Conservation (phyloP, 2,113 vertebrate genomes). For the Corapipo altera region DNA sequence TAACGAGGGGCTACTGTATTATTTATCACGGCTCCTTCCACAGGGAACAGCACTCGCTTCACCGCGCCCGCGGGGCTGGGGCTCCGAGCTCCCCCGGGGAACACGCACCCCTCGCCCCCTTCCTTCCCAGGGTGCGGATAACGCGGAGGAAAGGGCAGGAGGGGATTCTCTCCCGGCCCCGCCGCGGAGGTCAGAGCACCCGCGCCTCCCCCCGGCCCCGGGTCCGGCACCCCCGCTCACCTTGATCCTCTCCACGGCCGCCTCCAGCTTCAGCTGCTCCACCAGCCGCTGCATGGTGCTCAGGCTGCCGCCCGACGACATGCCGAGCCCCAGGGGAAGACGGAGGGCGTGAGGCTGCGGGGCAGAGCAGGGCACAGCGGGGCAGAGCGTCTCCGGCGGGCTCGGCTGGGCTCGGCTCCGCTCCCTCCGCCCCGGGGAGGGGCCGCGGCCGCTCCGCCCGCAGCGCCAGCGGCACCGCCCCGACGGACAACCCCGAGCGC, state of each 20-base stretch:
- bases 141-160: neutral
- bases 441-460: neutral
- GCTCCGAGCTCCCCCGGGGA: neutral
- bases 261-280: conserved; percentile 90
- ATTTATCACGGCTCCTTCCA: neutral
- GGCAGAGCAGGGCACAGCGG: too few relatives aligned
- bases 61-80: neutral
- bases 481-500: too few relatives aligned
- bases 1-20: neutral
- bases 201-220: too few relatives aligned
- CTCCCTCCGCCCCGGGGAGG: neutral
- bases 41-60: neutral
- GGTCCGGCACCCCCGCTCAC: conserved; percentile 49
- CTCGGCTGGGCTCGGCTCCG: neutral
- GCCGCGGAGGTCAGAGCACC: neutral
- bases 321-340: neutral
- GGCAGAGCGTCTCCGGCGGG: fast-evolving
- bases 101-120: neutral
- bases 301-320: conserved; percentile 86
- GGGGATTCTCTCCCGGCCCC: neutral
- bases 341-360: too few relatives aligned
- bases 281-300: conserved; percentile 85
- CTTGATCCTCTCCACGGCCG: conserved; percentile 90
- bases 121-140: neutral
- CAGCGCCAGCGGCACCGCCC: neutral